Base-by-base conservation (phyloP, 2,113 vertebrate species). In the Odocoileus virginianus region DNA sequence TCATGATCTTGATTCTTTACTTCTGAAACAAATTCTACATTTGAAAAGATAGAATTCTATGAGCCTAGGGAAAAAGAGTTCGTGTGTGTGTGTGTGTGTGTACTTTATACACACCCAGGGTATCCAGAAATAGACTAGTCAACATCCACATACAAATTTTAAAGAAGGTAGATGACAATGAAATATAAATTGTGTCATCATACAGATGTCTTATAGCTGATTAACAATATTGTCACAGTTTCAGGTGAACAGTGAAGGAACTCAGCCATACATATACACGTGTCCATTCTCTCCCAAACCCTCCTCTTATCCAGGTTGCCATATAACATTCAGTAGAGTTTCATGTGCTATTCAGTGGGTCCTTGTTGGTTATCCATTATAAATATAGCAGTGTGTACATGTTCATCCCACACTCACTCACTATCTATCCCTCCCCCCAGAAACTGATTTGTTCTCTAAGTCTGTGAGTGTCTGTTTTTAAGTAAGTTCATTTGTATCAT, bases 81-180 rank as follows among this genome's bases (percentile, higher is more conserved):
- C 76, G 19, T 71, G 19, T 74, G n/a, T 74, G 19, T 67, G 30
- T 33, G 40, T 40, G 30, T 17, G 33, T 36, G 8, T 67, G 3
- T n/a, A 30, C 16, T 52, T 33, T 81, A 33, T 30, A 52, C 28
- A 81, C 5, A 81, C 55, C 40, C 45, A 84, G 1, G 6, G 98
- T 97, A 98, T 99, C 92, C 99, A 99, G 98, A 99, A 99, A 97
- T 98, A 99, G 98, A 99, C 99, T n/a, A 99, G 99, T 97, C 99
- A 99, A 55, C 99, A 99, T 98, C 9, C 61, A 84, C 27, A 33
- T 94, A 71, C 5, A 23, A 57, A 95, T 95, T 92, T 88, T 89
- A 87, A 96, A 89, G 67, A 97, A 94, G 17, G 7, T 83, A 52
- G 47, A 27, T 74, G n/a, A 91, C 12, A 86, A 5, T 45, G 28